These are phyloP conservation scores for Araneus ventricosus DNA, from an alignment of 1,140 invertebrate species.

Conservation along the genomic window DNA sequence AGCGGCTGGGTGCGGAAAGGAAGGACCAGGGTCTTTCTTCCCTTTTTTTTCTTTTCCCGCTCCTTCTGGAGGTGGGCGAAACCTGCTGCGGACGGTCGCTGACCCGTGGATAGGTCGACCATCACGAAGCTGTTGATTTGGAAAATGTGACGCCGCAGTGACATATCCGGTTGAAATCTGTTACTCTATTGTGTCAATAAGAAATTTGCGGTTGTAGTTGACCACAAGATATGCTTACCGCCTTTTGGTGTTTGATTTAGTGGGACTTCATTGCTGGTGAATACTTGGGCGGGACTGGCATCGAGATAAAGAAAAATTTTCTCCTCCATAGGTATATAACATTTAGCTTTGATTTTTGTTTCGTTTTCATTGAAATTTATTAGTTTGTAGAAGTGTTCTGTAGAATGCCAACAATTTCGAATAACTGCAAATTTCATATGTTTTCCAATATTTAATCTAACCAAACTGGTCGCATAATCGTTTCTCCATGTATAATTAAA, in stretches of 20 bases:
- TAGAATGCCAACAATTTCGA: too few species aligned
- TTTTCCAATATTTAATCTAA: too few species aligned
- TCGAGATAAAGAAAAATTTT: background rate
- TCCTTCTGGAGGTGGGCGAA: constrained; percentile 12
- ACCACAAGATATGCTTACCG: background rate
- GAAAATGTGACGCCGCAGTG: background rate
- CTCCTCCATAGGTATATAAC: too few species aligned
- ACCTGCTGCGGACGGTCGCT: constrained; percentile 36
- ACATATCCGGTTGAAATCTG: constrained; percentile 47
- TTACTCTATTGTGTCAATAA: background rate
- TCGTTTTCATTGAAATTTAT: too few species aligned
- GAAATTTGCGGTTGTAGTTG: background rate
- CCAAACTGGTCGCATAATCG: too few species aligned
- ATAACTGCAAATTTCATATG: too few species aligned
- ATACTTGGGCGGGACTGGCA: background rate
- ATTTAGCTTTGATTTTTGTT: too few species aligned
- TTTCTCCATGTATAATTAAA: too few species aligned
- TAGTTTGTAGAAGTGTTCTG: too few species aligned
- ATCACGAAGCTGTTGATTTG: constrained; percentile 1
- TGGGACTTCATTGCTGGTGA: background rate
- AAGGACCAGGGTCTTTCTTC: background rate
- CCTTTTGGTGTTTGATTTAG: background rate
- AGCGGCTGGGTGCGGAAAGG: constrained; percentile 22
- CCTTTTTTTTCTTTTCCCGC: background rate
- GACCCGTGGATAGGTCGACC: constrained; percentile 16